Evolutionary conservation across 2,888 invertebrate genomes (phyloP), one percentile per base, ranked within the genome.

Genomic region (Drosophila birchii): DNA sequence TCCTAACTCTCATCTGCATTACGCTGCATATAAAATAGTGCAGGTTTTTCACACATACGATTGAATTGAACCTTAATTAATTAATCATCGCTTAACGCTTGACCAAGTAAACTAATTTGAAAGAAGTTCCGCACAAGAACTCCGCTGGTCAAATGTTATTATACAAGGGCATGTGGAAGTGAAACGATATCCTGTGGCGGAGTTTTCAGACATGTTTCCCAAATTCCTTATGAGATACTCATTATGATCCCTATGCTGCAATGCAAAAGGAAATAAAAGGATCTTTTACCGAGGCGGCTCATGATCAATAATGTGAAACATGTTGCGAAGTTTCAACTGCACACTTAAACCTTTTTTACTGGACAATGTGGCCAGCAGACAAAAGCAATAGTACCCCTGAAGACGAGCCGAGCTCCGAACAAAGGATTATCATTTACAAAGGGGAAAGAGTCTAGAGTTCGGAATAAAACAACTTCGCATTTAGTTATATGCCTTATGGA

Each of bases 221-320:
- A 79, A 78, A 80, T 82, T 66, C 72, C 78, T 75, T 78, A 76
- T 80, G 74, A 78, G 70, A 74, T 62, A 71, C 82, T 84, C 86
- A 78, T 80, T 78, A 82, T 55, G 61, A 61, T 9, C 57, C 29
- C 56, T 26, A 56, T 60, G 55, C 38, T 71, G 62, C 56, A 45
- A 36, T 59, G 53, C 54, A 57, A 51, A 44, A 32, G 43, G 47
- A 43, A 73, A 70, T 56, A 76, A 76, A 75, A 54, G 77, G 62
- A 67, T 71, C 69, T 29, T 44, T 54, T 43, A 39, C 70, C 34
- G 69, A 74, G 66, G 67, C 71, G 78, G 72, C 75, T 78, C 78
- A 75, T 82, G 81, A 82, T 85, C 79, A 84, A 86, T 88, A 86
- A 86, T 86, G 76, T 81, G 85, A 86, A 86, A 88, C 88, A 86